These are phyloP conservation scores for Callithrix jacchus DNA, from an alignment of 2,113 vertebrate species.

Conservation along the genomic window DNA sequence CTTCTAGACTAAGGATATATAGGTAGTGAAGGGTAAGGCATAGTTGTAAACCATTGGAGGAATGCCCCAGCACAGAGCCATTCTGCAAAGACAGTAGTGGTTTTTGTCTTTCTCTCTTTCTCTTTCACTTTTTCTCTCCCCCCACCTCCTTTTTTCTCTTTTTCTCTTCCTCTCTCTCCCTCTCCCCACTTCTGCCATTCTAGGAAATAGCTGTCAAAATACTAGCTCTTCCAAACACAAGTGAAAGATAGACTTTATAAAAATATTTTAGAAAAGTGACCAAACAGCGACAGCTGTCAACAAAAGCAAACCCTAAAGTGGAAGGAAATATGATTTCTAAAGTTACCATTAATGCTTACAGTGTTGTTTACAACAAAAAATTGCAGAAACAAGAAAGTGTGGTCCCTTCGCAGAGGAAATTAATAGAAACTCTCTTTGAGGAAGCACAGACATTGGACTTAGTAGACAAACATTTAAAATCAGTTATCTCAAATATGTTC, in stretches of 20 bases:
- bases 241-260: not conserved
- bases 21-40: not conserved
- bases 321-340: not conserved
- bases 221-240: not conserved
- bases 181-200: not conserved
- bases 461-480: not conserved
- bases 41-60: not conserved
- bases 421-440: not conserved
- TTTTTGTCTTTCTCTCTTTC: not conserved
- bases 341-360: not conserved
- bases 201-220: not conserved
- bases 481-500: not conserved
- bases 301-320: not conserved
- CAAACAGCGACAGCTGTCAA: not conserved
- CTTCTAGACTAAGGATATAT: not conserved
- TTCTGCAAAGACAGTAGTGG: not conserved
- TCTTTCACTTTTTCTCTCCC: no score
- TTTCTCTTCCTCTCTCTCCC: no score
- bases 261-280: not conserved
- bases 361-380: not conserved
- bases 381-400: not conserved
- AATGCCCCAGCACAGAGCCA: not conserved
- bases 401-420: not conserved
- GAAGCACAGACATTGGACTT: not conserved
- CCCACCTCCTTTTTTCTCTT: no score